Percentiles rank a stretch among this genome's conserved stretches.
Evolutionary conservation across 2,888 invertebrate genomes (phyloP).

Genomic region (Nymphalis urticae): DNA sequence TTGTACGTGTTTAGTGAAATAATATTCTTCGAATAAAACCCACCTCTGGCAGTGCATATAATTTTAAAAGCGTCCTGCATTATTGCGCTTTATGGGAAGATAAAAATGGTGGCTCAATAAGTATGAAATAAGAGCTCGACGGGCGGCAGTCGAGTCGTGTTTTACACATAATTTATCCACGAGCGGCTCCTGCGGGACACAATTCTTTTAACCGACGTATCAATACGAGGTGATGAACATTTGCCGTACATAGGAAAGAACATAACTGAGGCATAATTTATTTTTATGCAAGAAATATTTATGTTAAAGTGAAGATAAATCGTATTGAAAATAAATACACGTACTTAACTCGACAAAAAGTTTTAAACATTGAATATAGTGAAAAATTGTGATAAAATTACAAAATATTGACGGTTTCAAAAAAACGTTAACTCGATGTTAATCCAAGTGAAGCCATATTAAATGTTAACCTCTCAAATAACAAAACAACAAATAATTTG

Average conservation of each 20-base stretch:
- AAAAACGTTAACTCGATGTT: too few species aligned
- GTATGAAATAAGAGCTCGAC: constrained; percentile 62
- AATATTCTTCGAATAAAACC: constrained; percentile 41
- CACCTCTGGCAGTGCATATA: constrained; percentile 48
- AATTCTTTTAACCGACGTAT: constrained; percentile 41
- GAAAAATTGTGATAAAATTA: too few species aligned
- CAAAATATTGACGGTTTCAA: too few species aligned
- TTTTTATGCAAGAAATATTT: neutral
- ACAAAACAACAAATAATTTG: neutral
- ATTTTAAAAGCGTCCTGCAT: constrained; percentile 66
- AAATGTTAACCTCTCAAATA: neutral
- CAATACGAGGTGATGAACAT: constrained; percentile 36
- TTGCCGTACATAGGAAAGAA: constrained; percentile 1
- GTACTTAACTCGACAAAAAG: too few species aligned
- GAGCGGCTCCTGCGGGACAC: constrained; percentile 41
- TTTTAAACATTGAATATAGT: too few species aligned
- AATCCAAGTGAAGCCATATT: neutral
- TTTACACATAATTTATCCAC: constrained; percentile 45
- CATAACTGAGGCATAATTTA: constrained; percentile 3
- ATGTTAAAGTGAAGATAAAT: neutral
- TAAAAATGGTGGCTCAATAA: constrained; percentile 72
- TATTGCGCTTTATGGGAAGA: constrained; percentile 65
- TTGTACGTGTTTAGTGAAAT: constrained; percentile 34
- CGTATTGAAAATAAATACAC: too few species aligned
- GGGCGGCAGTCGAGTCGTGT: constrained; percentile 39